phyloP scores from a whole-genome alignment of 92 coral and sea anemone genomes.

The Bergia puertoricense region DNA sequence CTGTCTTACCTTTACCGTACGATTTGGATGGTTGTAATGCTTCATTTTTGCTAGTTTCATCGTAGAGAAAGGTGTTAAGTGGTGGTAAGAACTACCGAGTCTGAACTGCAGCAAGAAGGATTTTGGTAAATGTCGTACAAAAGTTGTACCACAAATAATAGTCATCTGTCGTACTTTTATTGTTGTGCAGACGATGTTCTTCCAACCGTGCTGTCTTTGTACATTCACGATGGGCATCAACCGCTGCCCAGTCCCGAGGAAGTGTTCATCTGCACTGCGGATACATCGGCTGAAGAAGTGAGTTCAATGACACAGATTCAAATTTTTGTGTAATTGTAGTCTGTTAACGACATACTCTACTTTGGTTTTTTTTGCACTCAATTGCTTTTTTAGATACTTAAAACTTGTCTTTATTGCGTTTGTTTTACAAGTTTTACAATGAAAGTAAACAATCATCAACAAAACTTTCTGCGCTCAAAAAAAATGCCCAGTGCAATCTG shows the following conservation, averaged over 20 bases:
- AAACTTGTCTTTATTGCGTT: too few relatives aligned
- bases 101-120: background rate
- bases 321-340: background rate
- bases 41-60: too few relatives aligned
- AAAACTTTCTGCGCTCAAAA: too few relatives aligned
- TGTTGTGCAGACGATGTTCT: slow-evolving; percentile 63
- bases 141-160: background rate
- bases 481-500: too few relatives aligned
- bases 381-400: too few relatives aligned
- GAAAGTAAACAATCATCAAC: too few relatives aligned
- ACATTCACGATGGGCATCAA: slow-evolving; percentile 58
- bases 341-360: too few relatives aligned
- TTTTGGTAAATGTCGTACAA: background rate
- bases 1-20: background rate
- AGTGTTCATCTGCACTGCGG: slow-evolving; percentile 76
- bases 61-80: background rate
- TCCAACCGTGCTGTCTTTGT: slow-evolving; percentile 65
- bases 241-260: slow-evolving; percentile 77
- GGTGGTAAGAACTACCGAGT: background rate
- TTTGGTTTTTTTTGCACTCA: too few relatives aligned
- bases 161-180: background rate
- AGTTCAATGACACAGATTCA: background rate
- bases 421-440: too few relatives aligned
- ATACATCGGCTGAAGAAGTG: slow-evolving; percentile 93
- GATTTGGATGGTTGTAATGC: background rate